Evolutionary conservation across 2,888 invertebrate genomes (phyloP), one percentile per base, ranked within the genome.

Genomic region (Ormyrus nitidulus): DNA sequence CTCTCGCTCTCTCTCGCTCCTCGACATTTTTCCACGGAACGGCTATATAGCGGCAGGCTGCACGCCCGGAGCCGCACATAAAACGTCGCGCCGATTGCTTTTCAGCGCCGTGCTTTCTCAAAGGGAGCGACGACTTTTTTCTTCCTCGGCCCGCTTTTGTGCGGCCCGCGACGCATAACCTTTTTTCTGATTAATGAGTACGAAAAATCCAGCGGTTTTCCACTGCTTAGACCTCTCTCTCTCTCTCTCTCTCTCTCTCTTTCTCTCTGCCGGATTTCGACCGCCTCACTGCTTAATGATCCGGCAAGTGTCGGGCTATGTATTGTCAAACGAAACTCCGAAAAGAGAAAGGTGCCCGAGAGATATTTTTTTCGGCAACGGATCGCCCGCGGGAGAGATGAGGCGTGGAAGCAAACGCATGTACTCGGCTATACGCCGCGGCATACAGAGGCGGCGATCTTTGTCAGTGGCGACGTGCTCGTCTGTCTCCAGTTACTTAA

Each of bases 11-110:
- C 51, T 6, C 53, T 53, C 66, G 3, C 58, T 13, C 69, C 34
- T 46, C 64, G 74, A 61, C 65, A 80, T 76, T 72, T 80, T 80
- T 80, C 56, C 71, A 65, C 72, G 66, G 72, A 59, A 59, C 19
- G 53, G n/a, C 56, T 48, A 11, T 58, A 58, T 34, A 11, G n/a
- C 59, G 34, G 54, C 11, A 66, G 66, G 19, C n/a, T 13, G 56
- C 46, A 19, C 34, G 34, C 34, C 34, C 65, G 68, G 44, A 49
- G 46, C 11, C 64, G 54, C 79, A 58, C 48, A 51, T 66, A 58
- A 69, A 68, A 48, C 49, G 46, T 6, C 54, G 48, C 46, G 48
- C 10, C 61, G 19, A 68, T 68, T 54, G 61, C 54, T 48, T 72
- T 68, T 61, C 72, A 44, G 46, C 59, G 53, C 76, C 34, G 51